Evolutionary conservation across 2,888 invertebrate genomes (phyloP).

Genomic region (Octonoba sinensis): DNA sequence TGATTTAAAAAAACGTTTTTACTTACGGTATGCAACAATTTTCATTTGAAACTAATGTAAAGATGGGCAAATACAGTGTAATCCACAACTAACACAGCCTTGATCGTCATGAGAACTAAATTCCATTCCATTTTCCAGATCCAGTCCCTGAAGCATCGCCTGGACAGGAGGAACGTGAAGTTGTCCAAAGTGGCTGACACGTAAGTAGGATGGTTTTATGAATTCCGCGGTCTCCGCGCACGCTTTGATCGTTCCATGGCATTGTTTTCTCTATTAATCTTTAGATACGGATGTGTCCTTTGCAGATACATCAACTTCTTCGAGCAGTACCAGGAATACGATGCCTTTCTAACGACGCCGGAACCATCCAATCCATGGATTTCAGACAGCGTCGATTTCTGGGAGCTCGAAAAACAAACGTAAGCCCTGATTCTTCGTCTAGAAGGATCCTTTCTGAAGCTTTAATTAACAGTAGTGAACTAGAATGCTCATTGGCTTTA

Average conservation of each 20-base stretch:
- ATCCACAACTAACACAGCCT: no score
- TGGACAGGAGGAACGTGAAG: conserved; percentile 61
- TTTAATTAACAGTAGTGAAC: no score
- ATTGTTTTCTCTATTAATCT: no score
- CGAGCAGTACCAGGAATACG: conserved; percentile 97
- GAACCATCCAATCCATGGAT: conserved; percentile 98
- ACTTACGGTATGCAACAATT: no score
- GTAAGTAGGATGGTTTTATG: conserved; percentile 71
- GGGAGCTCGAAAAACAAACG: conserved; percentile 96
- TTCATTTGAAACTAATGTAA: no score
- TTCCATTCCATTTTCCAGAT: conserved; percentile 39
- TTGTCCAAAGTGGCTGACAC: conserved; percentile 82
- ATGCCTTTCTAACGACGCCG: conserved; percentile 91
- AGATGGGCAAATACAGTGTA: no score
- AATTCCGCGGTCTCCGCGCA: no score
- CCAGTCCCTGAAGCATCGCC: conserved; percentile 39
- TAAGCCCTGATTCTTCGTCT: conserved; percentile 71
- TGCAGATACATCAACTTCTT: conserved; percentile 81
- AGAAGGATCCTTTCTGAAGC: not conserved
- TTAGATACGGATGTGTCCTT: no score
- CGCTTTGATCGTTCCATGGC: no score
- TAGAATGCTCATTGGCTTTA: no score
- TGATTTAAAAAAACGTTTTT: no score
- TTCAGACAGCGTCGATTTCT: conserved; percentile 93
- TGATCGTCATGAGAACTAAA: no score